Conservation (phyloP, 1,140 invertebrate genomes). For the Caerostris extrusa region DNA sequence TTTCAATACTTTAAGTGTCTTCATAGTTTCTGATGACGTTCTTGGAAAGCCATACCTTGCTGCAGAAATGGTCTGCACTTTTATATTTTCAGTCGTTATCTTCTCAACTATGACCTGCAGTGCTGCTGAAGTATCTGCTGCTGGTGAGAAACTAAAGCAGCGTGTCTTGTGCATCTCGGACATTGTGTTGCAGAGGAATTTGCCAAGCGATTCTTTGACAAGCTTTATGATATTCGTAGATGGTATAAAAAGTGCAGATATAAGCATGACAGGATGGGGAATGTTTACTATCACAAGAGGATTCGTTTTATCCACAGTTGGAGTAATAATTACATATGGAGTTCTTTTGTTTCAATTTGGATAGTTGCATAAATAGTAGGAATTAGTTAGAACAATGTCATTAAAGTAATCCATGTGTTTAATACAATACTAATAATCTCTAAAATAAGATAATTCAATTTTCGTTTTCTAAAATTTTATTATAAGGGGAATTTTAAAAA, state of each 20-base stretch:
- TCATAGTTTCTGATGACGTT: not conserved
- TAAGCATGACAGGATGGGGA: conserved; percentile 65
- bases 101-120: conserved; percentile 47
- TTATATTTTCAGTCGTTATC: conserved; percentile 21
- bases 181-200: conserved; percentile 37
- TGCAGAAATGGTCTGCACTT: not conserved
- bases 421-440: too few relatives aligned
- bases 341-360: conserved; percentile 73
- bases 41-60: not conserved
- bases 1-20: conserved; percentile 57
- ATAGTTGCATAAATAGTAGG: not conserved
- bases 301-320: conserved; percentile 59
- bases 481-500: too few relatives aligned
- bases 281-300: conserved; percentile 73
- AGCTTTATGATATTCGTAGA: conserved; percentile 54
- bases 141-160: conserved; percentile 58
- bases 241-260: conserved; percentile 35
- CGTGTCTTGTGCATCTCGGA: conserved; percentile 45
- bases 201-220: conserved; percentile 5
- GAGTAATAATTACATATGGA: conserved; percentile 70
- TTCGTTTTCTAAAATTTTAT: too few relatives aligned
- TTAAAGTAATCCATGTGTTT: too few relatives aligned
- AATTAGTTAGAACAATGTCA: too few relatives aligned
- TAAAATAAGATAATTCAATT: too few relatives aligned
- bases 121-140: not conserved